These are phyloP conservation scores for Chelonus insularis DNA, from an alignment of 1,140 invertebrate species.

Conservation along the genomic window DNA sequence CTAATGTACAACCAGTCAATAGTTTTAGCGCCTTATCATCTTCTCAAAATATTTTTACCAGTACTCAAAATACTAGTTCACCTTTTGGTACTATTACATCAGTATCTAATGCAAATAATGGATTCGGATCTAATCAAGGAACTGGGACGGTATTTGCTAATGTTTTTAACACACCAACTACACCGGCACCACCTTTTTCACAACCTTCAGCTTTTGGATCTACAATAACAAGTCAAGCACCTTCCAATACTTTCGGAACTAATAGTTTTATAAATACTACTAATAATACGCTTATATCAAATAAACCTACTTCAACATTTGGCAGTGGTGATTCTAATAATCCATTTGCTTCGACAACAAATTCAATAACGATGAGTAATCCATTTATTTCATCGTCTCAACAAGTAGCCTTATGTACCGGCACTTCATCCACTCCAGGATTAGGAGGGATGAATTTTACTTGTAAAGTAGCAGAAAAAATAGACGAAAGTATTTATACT, in stretches of 20 bases:
- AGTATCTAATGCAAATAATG: slow-evolving; percentile 6
- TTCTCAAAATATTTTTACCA: slow-evolving; percentile 34
- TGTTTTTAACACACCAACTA: slow-evolving; percentile 12
- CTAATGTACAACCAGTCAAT: background rate
- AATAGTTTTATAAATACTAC: background rate
- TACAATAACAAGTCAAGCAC: background rate
- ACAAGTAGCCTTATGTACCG: background rate
- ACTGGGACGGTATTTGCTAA: no score
- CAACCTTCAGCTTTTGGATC: slow-evolving; percentile 12
- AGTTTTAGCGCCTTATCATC: background rate
- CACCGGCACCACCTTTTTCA: slow-evolving; percentile 25
- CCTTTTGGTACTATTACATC: slow-evolving; percentile 32
- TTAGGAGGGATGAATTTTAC: slow-evolving; percentile 25
- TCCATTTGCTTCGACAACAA: slow-evolving; percentile 32
- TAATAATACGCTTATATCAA: background rate
- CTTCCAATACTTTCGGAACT: slow-evolving; percentile 27
- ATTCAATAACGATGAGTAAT: slow-evolving; percentile 16
- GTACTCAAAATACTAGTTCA: slow-evolving; percentile 24
- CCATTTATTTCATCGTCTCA: slow-evolving; percentile 26
- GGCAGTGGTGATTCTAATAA: slow-evolving; percentile 23
- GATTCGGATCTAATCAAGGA: slow-evolving; percentile 26
- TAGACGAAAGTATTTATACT: slow-evolving; percentile 46
- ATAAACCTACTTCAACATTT: slow-evolving; percentile 11
- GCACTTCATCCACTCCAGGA: background rate
- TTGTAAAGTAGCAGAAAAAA: slow-evolving; percentile 36